Percentiles rank a stretch among this genome's conserved stretches.
Evolutionary conservation across 2,888 invertebrate genomes (phyloP).

Genomic region (Argyra leucocephala): DNA sequence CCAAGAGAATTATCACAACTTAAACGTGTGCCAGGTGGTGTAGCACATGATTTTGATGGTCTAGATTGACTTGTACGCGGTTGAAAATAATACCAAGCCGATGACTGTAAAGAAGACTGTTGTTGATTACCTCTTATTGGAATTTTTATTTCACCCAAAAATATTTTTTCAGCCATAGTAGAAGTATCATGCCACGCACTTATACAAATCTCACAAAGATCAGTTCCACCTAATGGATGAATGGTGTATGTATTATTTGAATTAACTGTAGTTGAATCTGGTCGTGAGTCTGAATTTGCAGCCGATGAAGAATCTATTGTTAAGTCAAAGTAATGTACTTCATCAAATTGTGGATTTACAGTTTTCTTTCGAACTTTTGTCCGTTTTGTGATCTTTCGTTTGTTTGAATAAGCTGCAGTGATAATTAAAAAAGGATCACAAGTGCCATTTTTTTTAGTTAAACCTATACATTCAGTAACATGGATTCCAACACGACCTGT

Average conservation of each 20-base stretch:
- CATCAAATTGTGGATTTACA: conserved; percentile 79
- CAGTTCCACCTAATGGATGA: conserved; percentile 51
- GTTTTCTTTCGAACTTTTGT: conserved; percentile 86
- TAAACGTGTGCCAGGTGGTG: conserved; percentile 64
- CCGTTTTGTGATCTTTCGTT: conserved; percentile 65
- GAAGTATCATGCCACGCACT: conserved; percentile 78
- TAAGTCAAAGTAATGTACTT: conserved; percentile 70
- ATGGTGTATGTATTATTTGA: conserved; percentile 49
- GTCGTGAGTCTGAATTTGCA: conserved; percentile 40
- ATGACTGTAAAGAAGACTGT: conserved; percentile 50
- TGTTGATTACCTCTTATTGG: conserved; percentile 61
- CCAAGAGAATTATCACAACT: conserved; percentile 58
- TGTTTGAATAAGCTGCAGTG: conserved; percentile 69
- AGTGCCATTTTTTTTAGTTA: conserved; percentile 79
- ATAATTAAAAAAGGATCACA: conserved; percentile 85
- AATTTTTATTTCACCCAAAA: conserved; percentile 79
- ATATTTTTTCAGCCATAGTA: conserved; percentile 65
- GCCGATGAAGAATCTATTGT: conserved; percentile 43
- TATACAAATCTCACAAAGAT: conserved; percentile 70
- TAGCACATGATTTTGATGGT: conserved; percentile 54
- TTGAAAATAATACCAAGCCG: conserved; percentile 70
- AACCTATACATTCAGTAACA: conserved; percentile 75
- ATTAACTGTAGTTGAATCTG: conserved; percentile 28
- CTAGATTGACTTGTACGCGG: conserved; percentile 57
- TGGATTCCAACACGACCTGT: conserved; percentile 48